phyloP scores from a whole-genome alignment of 2,797 vertebrate genomes.

The Podarcis lilfordi region DNA sequence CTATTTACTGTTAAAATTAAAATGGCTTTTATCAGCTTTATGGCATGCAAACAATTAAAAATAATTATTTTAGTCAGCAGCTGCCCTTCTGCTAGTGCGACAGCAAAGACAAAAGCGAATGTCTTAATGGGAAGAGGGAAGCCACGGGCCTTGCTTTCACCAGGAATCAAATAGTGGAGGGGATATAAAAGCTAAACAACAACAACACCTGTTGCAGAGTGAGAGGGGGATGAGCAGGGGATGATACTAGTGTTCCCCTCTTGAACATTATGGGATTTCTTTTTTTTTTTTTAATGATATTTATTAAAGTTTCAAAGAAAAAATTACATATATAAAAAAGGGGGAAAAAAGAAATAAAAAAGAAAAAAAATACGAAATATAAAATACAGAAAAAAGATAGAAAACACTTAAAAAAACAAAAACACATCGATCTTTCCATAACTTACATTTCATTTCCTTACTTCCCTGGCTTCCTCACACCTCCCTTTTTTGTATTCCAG shows the following conservation, averaged over 20 bases:
- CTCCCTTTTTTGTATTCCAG: too few relatives aligned
- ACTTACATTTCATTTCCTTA: too few relatives aligned
- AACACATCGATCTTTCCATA: too few relatives aligned
- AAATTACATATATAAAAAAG: too few relatives aligned
- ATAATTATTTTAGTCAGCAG: slow-evolving; percentile 67
- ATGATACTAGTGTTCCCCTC: neutral
- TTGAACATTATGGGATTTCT: too few relatives aligned
- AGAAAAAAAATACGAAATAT: too few relatives aligned
- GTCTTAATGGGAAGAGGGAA: neutral
- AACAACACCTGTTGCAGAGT: neutral
- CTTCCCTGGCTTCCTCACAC: too few relatives aligned
- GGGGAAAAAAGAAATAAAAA: too few relatives aligned
- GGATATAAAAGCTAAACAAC: neutral
- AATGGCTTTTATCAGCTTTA: slow-evolving; percentile 78
- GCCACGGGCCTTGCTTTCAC: neutral
- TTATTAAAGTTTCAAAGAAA: too few relatives aligned
- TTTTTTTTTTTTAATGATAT: too few relatives aligned
- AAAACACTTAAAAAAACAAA: too few relatives aligned
- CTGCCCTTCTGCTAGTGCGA: slow-evolving; percentile 54
- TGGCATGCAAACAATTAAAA: slow-evolving; percentile 73
- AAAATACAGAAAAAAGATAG: too few relatives aligned
- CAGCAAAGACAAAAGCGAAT: slow-evolving; percentile 42
- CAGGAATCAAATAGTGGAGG: neutral
- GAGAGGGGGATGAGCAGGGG: neutral
- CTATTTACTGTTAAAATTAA: slow-evolving; percentile 81